Conservation (phyloP, 2,113 vertebrate species). For the Odontophorus gujanensis region DNA sequence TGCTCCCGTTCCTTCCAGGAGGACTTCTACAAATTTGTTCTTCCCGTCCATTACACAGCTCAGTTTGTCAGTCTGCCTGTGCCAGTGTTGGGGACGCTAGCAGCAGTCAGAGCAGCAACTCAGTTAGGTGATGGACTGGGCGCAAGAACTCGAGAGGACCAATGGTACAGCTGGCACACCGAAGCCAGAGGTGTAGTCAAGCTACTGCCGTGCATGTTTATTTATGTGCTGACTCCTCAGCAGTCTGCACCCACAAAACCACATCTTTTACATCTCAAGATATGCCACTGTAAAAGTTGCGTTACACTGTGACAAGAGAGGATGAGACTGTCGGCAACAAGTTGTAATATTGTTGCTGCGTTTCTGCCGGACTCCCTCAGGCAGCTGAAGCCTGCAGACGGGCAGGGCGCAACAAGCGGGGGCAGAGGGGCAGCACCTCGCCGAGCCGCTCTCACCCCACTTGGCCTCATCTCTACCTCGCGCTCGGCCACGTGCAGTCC, state of each 20-base stretch:
- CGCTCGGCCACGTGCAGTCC: not conserved
- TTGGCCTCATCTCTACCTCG: not conserved
- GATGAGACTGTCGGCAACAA: not conserved
- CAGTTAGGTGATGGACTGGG: not conserved
- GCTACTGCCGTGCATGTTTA: rapidly evolving
- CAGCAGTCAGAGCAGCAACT: not conserved
- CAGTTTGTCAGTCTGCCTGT: not conserved
- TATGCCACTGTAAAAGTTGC: not conserved
- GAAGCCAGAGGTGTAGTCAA: not conserved
- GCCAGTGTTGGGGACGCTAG: not conserved
- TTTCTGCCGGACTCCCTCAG: not conserved
- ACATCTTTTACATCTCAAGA: not conserved
- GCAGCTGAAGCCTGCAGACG: not conserved
- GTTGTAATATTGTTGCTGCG: rapidly evolving
- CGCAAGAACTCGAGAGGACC: not conserved
- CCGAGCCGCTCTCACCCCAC: not conserved
- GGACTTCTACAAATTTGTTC: not conserved
- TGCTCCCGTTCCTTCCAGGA: not conserved
- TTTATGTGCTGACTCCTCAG: not conserved
- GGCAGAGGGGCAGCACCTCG: no score
- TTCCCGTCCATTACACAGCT: not conserved
- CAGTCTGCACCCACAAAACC: not conserved
- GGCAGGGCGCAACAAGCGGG: no score
- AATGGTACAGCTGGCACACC: not conserved
- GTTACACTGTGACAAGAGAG: not conserved